Evolutionary conservation across 2,888 invertebrate genomes (phyloP), one percentile per base, ranked within the genome.

Genomic region (Pandemis corylana): DNA sequence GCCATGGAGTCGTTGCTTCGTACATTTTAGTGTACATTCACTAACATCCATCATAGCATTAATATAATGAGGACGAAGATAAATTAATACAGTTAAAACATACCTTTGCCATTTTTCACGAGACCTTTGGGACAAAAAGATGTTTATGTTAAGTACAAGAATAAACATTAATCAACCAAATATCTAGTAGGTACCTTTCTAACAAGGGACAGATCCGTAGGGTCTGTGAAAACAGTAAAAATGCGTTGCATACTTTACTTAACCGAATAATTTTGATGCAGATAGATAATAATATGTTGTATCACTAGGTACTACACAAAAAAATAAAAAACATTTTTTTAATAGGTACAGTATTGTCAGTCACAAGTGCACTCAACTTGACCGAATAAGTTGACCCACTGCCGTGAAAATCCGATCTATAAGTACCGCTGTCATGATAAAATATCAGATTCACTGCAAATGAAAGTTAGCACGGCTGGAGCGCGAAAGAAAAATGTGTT

Each of bases 91-190:
- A 15, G 28, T 70, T 73, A 70, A 76, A 81, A 85, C 83, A 78
- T 85, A 85, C 85, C 87, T 84, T 80, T 85, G 80, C 82, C 79
- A 79, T 83, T 82, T 68, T 67, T 67, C 76, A 83, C 77, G 68
- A 85, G 85, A 86, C 85, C 84, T 86, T 79, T 79, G 70, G 77
- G 79, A 84, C 80, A 86, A 81, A 84, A 80, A 83, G 72, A 76
- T 68, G 53, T 64, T 51, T 66, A 64, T 36, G 76, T 59, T 75
- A 61, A 77, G 62, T 77, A 71, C 51, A 56, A 62, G 59, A 28
- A 59, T 12, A 59, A 59, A 28, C 59, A 59, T 59, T 28, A 59
- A 28, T 59, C 59, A 59, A 20, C 20, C 6, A 12, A 28, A 28
- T 28, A 28, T 56, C 53, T 53, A 56, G 20, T n/a, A n/a, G n/a